Base-by-base conservation (phyloP, 1,140 invertebrate genomes). In the Drosophila trapezifrons region DNA sequence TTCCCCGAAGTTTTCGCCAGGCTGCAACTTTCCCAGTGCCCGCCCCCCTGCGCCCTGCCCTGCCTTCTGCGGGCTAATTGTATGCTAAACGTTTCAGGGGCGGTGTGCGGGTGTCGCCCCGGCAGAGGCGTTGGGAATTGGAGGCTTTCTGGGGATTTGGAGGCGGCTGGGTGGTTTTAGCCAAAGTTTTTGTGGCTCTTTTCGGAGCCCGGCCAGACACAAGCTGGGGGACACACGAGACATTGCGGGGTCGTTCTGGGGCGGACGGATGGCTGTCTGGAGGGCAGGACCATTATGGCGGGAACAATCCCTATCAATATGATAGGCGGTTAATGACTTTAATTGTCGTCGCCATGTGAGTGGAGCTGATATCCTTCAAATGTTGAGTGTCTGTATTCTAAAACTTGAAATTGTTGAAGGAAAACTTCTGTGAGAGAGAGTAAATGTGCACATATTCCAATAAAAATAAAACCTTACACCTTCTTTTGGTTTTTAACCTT, bases 1-100 rank as follows among this genome's bases (percentile, higher is more conserved):
- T 87, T 69, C 80, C 76, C 73, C 63, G 69, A 89, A 89, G 84
- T 87, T 87, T 87, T 85, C 64, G 60, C 84, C 73, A 49, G 71
- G 47, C 82, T 75, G 69, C 51, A 59, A 43, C 67, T 70, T 70
- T 57, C 56, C 77, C 64, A 70, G 52, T 73, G 62, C 72, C 52
- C 15, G 15, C 8, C 12, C 12, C 58, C 13, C 6, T 25, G 8
- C 13, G 9, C 15, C 20, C 2, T 3, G 4, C n/a, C 62, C 7
- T 64, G 78, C 78, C 78, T 71, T 78, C 77, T 82, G 51, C 71
- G 67, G 76, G 85, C 84, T 87, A 87, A 87, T 87, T 87, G 84
- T 87, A 87, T 87, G 83, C 83, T 87, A 87, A 87, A 87, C 85
- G 84, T 73, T 87, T 80, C 62, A 35, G 73, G 73, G 59, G 74